Evolutionary conservation across 2,797 vertebrate genomes (phyloP).

Genomic region (Lutjanus argentimaculatus): DNA sequence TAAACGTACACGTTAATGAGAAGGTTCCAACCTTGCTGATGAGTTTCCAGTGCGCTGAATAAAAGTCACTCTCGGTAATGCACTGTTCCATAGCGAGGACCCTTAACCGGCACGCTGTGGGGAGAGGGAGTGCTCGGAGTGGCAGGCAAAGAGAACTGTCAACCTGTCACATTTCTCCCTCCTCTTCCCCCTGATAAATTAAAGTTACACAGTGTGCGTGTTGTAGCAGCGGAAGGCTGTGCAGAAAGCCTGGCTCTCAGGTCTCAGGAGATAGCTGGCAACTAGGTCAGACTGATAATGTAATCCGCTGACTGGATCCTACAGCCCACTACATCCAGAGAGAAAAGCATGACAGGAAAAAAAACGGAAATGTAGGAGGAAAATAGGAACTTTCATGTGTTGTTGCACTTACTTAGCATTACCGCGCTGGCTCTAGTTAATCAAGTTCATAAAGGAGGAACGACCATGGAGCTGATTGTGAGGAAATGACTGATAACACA

Average conservation of each 20-base stretch:
- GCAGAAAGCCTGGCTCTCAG: conserved; percentile 84
- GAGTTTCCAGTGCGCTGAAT: conserved; percentile 71
- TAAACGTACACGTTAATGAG: conserved; percentile 70
- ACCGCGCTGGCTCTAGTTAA: conserved; percentile 48
- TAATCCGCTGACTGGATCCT: conserved; percentile 89
- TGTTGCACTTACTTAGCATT: conserved; percentile 54
- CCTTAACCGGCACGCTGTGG: conserved; percentile 79
- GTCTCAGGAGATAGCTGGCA: conserved; percentile 89
- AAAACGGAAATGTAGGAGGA: conserved; percentile 51
- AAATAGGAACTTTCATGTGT: conserved; percentile 73
- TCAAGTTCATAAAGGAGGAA: conserved; percentile 34
- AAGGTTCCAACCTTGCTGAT: conserved; percentile 69
- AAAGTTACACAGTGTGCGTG: conserved; percentile 87
- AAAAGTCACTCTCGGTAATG: conserved; percentile 75
- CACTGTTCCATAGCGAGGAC: conserved; percentile 76
- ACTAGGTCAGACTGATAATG: conserved; percentile 91
- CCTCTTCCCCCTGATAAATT: conserved; percentile 86
- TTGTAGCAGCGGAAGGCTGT: conserved; percentile 85
- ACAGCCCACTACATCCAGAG: conserved; percentile 82
- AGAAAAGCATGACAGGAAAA: conserved; percentile 80
- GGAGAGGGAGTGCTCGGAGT: conserved; percentile 80
- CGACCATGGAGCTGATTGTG: conserved; percentile 26
- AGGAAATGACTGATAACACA: conserved; percentile 31
- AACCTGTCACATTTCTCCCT: conserved; percentile 86
- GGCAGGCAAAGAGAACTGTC: conserved; percentile 88